Evolutionary conservation across 2,888 invertebrate species (phyloP), one percentile per base, ranked within the genome.

Genomic region (Apotomis betuletana): DNA sequence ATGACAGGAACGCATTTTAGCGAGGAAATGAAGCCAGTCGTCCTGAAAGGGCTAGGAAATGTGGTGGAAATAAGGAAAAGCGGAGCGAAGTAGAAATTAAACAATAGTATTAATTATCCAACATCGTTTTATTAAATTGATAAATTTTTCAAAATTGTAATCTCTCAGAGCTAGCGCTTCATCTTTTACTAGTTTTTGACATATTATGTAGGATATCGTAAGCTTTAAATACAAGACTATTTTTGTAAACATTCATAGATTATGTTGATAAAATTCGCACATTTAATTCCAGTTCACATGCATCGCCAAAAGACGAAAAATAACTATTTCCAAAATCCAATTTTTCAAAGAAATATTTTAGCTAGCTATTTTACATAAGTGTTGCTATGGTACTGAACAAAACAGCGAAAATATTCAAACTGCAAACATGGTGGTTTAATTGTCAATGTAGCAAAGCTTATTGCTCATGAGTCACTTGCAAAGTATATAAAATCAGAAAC

Each of bases 111-210:
- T 68, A 78, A 62, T 15, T 68, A 78, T 78, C 73, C 71, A 84
- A 81, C 78, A 74, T 78, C 77, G 64, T 81, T 81, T 83, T 83
- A 81, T 78, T 81, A 77, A 80, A 83, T 77, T 77, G 65, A 77
- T 78, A 69, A 77, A 75, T 74, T 76, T 74, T 80, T 78, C 70
- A 80, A 83, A 80, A 79, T 79, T 36, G 75, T 77, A 78, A 80
- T 82, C 68, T 76, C 79, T 80, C 77, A 76, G 73, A 77, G 76
- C 60, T 64, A 58, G 60, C 27, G 54, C 15, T 64, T 49, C 57
- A 58, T n/a, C 36, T 3, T 36, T 58, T 27, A 3, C n/a, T n/a
- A 12, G 38, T 38, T 10, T 6, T 49, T 49, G 9, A 46, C 9
- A 49, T 10, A 49, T 41, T 41, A 41, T 6, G 5, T 41, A 49